phyloP scores from a whole-genome alignment of 2,113 vertebrate species.

The Ornithorhynchus anatinus region DNA sequence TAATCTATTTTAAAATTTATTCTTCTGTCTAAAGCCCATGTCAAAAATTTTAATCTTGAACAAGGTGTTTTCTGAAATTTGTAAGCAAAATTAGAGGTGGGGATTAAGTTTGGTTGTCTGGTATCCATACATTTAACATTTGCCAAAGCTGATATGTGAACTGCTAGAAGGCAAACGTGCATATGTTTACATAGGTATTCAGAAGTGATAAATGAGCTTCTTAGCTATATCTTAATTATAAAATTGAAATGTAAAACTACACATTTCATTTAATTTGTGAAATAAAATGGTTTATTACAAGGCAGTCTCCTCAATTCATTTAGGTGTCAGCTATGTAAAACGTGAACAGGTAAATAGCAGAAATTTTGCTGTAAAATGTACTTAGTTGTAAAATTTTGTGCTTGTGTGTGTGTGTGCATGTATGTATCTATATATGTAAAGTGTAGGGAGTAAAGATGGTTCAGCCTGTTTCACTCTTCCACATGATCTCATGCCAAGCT shows the following conservation, averaged over 20 bases:
- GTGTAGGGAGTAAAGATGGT: background rate
- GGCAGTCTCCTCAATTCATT: slow-evolving; percentile 58
- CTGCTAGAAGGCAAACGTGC: too few relatives aligned
- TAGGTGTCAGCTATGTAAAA: slow-evolving; percentile 43
- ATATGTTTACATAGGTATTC: too few relatives aligned
- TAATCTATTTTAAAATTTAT: too few relatives aligned
- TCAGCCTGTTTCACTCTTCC: background rate
- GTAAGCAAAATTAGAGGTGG: too few relatives aligned
- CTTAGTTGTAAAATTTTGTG: slow-evolving; percentile 29
- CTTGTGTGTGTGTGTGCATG: background rate
- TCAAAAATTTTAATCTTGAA: too few relatives aligned
- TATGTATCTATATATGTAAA: background rate
- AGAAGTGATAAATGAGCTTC: too few relatives aligned
- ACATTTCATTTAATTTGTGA: slow-evolving; percentile 65
- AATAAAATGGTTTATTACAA: slow-evolving; percentile 63
- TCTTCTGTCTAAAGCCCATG: too few relatives aligned
- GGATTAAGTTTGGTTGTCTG: too few relatives aligned
- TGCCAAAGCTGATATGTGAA: too few relatives aligned
- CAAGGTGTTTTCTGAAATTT: too few relatives aligned
- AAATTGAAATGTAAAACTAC: slow-evolving; percentile 63
- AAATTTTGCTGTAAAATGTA: slow-evolving; percentile 50
- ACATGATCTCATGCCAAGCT: too few relatives aligned
- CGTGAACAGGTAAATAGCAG: slow-evolving; percentile 29
- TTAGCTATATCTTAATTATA: slow-evolving; percentile 60
- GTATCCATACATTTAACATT: too few relatives aligned